These are phyloP conservation scores for Parelbella ahira DNA, from an alignment of 2,888 invertebrate species.

Conservation along the genomic window DNA sequence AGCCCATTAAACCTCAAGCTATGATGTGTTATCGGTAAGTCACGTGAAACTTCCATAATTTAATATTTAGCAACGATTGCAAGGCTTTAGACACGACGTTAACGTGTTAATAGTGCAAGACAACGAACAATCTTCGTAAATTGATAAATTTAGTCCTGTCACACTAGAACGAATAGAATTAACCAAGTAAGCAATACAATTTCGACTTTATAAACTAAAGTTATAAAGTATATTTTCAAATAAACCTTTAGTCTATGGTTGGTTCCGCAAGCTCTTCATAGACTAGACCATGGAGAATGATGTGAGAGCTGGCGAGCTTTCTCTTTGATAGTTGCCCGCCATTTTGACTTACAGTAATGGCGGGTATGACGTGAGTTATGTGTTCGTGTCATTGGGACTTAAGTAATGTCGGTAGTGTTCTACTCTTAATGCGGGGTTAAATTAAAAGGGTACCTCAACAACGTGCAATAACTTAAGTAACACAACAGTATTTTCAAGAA, in stretches of 20 bases:
- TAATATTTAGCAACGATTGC: slow-evolving; percentile 59
- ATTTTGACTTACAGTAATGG: slow-evolving; percentile 77
- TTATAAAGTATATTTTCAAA: slow-evolving; percentile 36
- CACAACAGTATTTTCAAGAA: slow-evolving; percentile 1
- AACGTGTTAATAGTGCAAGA: slow-evolving; percentile 69
- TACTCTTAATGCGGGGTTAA: slow-evolving; percentile 56
- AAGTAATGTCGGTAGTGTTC: slow-evolving; percentile 65
- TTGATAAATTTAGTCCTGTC: slow-evolving; percentile 70
- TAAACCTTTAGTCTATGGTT: slow-evolving; percentile 37
- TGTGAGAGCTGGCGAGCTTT: slow-evolving; percentile 73
- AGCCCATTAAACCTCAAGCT: slow-evolving; percentile 21
- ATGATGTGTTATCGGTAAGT: slow-evolving; percentile 36
- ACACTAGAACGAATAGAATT: slow-evolving; percentile 48
- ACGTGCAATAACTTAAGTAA: slow-evolving; percentile 6
- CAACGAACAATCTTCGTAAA: slow-evolving; percentile 67
- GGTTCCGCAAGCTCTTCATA: slow-evolving; percentile 55
- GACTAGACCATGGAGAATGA: slow-evolving; percentile 70
- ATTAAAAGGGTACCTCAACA: slow-evolving; percentile 51
- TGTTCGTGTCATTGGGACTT: slow-evolving; percentile 61
- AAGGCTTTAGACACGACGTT: slow-evolving; percentile 46
- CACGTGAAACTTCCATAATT: slow-evolving; percentile 54
- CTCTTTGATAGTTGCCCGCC: slow-evolving; percentile 76
- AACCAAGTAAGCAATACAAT: slow-evolving; percentile 27
- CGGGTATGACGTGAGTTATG: slow-evolving; percentile 66
- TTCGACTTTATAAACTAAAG: slow-evolving; percentile 32